A percentile compares a stretch with the other conserved stretches of the same genome.
Evolutionary conservation across 2,113 vertebrate species (phyloP).

Genomic region (Corythoichthys intestinalis): DNA sequence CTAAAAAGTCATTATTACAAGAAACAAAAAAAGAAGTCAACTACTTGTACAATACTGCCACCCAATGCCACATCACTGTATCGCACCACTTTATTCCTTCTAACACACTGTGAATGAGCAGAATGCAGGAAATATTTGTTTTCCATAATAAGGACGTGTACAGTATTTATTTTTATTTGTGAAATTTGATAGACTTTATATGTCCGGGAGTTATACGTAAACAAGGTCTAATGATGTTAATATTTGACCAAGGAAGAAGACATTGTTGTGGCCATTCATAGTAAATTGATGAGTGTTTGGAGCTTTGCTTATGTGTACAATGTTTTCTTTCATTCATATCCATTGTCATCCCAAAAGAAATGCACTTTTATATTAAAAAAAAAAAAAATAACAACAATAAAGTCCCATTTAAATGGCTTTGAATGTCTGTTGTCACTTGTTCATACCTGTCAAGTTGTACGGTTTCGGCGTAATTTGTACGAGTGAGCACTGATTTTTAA

Average conservation of each 20-base stretch:
- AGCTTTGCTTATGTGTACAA: slow-evolving; percentile 43
- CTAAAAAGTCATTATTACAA: neutral
- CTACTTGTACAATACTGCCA: slow-evolving; percentile 65
- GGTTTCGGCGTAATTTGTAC: too few species aligned
- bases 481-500: too few species aligned
- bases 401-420: slow-evolving; percentile 35
- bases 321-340: slow-evolving; percentile 59
- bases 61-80: slow-evolving; percentile 54
- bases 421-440: slow-evolving; percentile 28
- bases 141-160: slow-evolving; percentile 55
- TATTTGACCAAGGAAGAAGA: slow-evolving; percentile 33
- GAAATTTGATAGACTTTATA: slow-evolving; percentile 61
- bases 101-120: slow-evolving; percentile 50
- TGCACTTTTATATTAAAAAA: slow-evolving; percentile 58
- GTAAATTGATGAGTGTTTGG: slow-evolving; percentile 36
- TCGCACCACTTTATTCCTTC: slow-evolving; percentile 45
- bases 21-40: slow-evolving; percentile 1
- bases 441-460: neutral
- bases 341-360: slow-evolving; percentile 47
- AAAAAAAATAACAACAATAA: slow-evolving; percentile 30
- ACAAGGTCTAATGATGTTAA: slow-evolving; percentile 36
- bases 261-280: slow-evolving; percentile 47
- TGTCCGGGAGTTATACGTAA: slow-evolving; percentile 27
- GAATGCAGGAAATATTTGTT: slow-evolving; percentile 21
- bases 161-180: slow-evolving; percentile 74